phyloP scores from a whole-genome alignment of 2,888 invertebrate species.

The Hymenopus coronatus region DNA sequence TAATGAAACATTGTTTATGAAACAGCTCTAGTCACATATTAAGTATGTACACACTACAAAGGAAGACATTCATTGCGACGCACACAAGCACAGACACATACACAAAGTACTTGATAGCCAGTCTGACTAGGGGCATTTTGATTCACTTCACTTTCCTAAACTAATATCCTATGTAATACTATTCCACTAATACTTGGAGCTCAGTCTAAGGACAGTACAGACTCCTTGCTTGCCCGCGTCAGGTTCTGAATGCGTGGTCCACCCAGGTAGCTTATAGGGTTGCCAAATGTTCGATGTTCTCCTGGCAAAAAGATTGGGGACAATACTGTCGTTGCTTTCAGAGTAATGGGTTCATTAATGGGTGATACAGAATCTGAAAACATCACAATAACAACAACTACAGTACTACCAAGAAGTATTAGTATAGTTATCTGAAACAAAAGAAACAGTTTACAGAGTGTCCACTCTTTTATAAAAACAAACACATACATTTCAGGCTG shows the following conservation, averaged over 20 bases:
- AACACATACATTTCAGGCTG: too few relatives aligned
- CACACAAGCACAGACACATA: not conserved
- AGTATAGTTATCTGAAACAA: not conserved
- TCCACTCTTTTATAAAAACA: too few relatives aligned
- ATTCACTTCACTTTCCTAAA: not conserved
- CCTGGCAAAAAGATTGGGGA: slow-evolving; percentile 56
- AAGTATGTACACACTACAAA: not conserved
- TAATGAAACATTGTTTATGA: not conserved
- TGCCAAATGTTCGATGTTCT: slow-evolving; percentile 56
- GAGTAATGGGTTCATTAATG: not conserved
- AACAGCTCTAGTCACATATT: not conserved
- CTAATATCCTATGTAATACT: not conserved
- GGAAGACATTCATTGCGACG: not conserved
- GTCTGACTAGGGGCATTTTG: not conserved
- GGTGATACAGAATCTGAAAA: slow-evolving; percentile 16
- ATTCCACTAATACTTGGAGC: not conserved
- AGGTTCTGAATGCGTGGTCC: slow-evolving; percentile 55
- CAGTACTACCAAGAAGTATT: not conserved
- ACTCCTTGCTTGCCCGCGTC: slow-evolving; percentile 62
- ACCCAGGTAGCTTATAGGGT: slow-evolving; percentile 69
- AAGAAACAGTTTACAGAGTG: not conserved
- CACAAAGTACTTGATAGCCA: not conserved
- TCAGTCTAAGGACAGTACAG: slow-evolving; percentile 64
- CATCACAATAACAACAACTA: not conserved
- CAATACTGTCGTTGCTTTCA: slow-evolving; percentile 18